These are phyloP conservation scores for Onychorhynchus coronatus DNA, from an alignment of 2,113 vertebrate genomes.

Conservation along the genomic window DNA sequence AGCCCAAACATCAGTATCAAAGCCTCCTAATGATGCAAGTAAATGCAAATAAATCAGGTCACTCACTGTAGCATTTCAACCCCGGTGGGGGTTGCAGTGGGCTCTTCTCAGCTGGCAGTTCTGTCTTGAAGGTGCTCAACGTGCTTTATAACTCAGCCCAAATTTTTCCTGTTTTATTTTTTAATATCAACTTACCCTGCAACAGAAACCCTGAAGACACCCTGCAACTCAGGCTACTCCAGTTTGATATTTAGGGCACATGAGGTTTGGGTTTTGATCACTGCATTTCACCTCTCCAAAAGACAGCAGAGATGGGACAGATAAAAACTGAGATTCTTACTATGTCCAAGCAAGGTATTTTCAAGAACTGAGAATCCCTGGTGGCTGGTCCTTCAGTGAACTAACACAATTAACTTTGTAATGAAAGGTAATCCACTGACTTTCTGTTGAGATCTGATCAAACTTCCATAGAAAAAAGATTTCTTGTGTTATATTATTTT, in stretches of 20 bases:
- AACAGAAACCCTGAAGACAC: background rate
- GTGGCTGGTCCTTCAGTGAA: background rate
- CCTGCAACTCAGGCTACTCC: background rate
- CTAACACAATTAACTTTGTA: background rate
- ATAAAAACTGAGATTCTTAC: background rate
- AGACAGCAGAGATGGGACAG: background rate
- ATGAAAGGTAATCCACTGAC: background rate
- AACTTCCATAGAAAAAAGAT: background rate
- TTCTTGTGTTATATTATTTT: background rate
- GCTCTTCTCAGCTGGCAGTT: background rate
- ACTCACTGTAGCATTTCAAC: background rate
- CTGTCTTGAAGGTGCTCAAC: background rate
- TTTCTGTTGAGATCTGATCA: background rate
- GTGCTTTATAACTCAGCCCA: background rate
- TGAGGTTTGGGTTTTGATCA: background rate
- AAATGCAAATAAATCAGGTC: background rate
- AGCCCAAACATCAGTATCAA: background rate
- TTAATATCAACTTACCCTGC: background rate
- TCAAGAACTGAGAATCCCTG: background rate
- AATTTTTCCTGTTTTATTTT: background rate
- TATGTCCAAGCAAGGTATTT: background rate
- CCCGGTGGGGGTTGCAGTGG: background rate
- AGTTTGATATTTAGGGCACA: background rate
- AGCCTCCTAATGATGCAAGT: background rate
- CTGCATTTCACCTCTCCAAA: background rate